phyloP scores from a whole-genome alignment of 2,113 vertebrate species.

The Lepisosteus oculatus region DNA sequence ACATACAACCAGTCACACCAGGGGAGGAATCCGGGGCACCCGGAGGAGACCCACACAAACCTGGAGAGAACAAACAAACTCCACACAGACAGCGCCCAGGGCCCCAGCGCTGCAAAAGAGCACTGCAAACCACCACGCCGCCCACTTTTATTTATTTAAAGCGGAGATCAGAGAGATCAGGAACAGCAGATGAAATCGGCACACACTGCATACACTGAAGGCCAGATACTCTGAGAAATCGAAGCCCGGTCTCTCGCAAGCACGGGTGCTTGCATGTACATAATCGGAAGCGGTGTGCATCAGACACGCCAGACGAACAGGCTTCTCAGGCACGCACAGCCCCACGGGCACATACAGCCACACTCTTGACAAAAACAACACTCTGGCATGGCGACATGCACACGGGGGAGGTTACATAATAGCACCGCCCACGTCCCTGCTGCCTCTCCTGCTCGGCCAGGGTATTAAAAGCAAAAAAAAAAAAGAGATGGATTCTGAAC shows the following conservation, averaged over 20 bases:
- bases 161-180: no score
- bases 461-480: constrained; percentile 35
- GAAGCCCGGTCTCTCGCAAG: no score
- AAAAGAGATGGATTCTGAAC: constrained; percentile 31
- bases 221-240: no score
- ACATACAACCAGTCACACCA: no score
- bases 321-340: background rate
- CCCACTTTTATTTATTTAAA: no score
- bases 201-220: background rate
- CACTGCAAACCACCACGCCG: no score
- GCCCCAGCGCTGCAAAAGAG: no score
- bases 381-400: constrained; percentile 1
- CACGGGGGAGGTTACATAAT: constrained; percentile 32
- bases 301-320: background rate
- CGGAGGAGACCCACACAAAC: no score
- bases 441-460: constrained; percentile 14
- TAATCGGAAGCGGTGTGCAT: constrained; percentile 4
- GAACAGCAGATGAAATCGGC: no score
- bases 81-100: no score
- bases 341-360: background rate
- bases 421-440: constrained; percentile 19
- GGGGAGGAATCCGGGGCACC: no score
- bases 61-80: no score
- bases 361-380: constrained; percentile 22
- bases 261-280: constrained; percentile 4